Percentiles rank a stretch among this genome's conserved stretches.
Conservation (phyloP, 2,797 vertebrate species). For the Tauraco hartlaubi region DNA sequence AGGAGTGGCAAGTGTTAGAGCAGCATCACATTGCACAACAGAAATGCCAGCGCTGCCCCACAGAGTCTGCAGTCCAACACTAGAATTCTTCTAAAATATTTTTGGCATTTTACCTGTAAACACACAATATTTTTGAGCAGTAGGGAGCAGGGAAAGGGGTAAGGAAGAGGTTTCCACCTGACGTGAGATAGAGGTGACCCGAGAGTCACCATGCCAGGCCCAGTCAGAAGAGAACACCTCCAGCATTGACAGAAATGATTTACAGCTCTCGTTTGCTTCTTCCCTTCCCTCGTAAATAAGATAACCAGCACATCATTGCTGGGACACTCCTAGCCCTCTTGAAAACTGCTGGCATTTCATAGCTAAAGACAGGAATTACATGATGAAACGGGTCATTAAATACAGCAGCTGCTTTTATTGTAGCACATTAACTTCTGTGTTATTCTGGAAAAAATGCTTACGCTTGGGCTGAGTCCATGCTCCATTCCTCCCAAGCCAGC, state of each 20-base stretch:
- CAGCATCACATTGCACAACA: rapidly evolving
- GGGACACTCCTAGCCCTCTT: not conserved
- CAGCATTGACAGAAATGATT: not conserved
- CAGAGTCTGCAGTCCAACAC: not conserved
- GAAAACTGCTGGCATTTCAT: conserved; percentile 38
- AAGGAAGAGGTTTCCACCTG: not conserved
- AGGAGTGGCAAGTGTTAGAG: not conserved
- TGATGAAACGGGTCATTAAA: conserved; percentile 35
- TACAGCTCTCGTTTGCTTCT: not conserved
- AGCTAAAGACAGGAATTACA: conserved; percentile 14
- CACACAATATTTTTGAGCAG: not conserved
- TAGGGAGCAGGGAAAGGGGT: not conserved
- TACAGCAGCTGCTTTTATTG: conserved; percentile 47
- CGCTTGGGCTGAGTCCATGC: not conserved
- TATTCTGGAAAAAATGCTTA: conserved; percentile 7
- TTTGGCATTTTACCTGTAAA: not conserved
- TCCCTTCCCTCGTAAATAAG: not conserved
- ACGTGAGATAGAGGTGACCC: not conserved
- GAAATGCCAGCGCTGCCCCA: not conserved
- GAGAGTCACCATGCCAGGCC: not conserved
- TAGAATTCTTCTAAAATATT: not conserved
- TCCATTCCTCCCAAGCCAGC: conserved; percentile 41
- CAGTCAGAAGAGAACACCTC: not conserved
- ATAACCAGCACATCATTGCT: not conserved
- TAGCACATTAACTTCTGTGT: conserved; percentile 45